Percentiles rank a stretch among this genome's conserved stretches.
Conservation (phyloP, 1,140 invertebrate genomes). For the Limonius californicus region DNA sequence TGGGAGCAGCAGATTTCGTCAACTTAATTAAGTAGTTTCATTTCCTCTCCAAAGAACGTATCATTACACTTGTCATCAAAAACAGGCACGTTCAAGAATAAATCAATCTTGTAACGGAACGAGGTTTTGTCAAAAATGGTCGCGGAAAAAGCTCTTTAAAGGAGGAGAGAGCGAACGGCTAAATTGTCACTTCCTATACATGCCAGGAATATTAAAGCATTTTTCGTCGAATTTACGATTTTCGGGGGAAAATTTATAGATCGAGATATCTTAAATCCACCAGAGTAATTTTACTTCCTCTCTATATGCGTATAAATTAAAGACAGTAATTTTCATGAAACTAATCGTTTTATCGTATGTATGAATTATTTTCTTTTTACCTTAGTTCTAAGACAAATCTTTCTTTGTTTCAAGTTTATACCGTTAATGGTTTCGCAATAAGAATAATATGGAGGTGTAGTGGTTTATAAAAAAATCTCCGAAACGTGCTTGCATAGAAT, state of each 20-base stretch:
- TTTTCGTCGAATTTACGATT: slow-evolving; percentile 2
- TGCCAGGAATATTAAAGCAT: slow-evolving; percentile 10
- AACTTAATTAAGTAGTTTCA: slow-evolving; percentile 13
- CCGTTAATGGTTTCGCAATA: too few species aligned
- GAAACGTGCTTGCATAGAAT: too few species aligned
- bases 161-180: slow-evolving; percentile 9
- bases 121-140: slow-evolving; percentile 13
- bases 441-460: too few species aligned
- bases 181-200: slow-evolving; percentile 12
- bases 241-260: neutral
- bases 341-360: too few species aligned
- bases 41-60: slow-evolving; percentile 9
- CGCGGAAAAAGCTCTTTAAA: slow-evolving; percentile 14
- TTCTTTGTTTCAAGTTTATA: too few species aligned
- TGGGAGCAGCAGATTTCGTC: neutral
- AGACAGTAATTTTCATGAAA: too few species aligned
- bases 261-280: too few species aligned
- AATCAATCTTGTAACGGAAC: slow-evolving; percentile 14
- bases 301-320: too few species aligned
- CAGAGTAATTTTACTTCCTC: too few species aligned
- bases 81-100: slow-evolving; percentile 12
- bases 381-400: too few species aligned
- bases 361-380: too few species aligned
- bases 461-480: too few species aligned
- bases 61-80: slow-evolving; percentile 12